phyloP scores from a whole-genome alignment of 2,797 vertebrate species.

The Margarornis squamiger region DNA sequence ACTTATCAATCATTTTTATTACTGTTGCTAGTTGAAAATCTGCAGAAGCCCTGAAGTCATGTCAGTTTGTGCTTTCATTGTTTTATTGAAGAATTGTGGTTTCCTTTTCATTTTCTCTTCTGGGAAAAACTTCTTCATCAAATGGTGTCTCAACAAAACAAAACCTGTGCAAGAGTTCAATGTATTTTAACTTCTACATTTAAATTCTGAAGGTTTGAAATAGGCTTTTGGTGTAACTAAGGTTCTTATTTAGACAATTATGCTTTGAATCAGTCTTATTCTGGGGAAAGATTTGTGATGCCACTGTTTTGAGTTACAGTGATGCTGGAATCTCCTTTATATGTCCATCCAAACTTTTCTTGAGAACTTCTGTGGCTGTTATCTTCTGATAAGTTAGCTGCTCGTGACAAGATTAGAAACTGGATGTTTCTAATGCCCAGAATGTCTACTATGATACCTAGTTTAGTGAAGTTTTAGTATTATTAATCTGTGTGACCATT shows the following conservation, averaged over 20 bases:
- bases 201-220: not conserved
- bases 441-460: not conserved
- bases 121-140: not conserved
- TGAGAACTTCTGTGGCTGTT: not conserved
- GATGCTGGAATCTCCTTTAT: not conserved
- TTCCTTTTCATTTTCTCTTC: not conserved
- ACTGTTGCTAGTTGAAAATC: not conserved
- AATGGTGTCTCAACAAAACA: not conserved
- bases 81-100: not conserved
- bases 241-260: not conserved
- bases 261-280: not conserved
- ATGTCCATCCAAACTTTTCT: not conserved
- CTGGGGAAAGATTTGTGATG: not conserved
- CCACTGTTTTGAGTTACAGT: not conserved
- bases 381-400: not conserved
- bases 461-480: not conserved
- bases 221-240: not conserved
- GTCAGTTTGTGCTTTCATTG: not conserved
- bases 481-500: not conserved
- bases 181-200: not conserved
- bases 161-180: not conserved
- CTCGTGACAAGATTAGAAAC: not conserved
- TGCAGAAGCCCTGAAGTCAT: not conserved
- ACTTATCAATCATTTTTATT: not conserved
- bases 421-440: not conserved